Base-by-base conservation (phyloP, 2,797 vertebrate species). In the Pempheris klunzingeri region DNA sequence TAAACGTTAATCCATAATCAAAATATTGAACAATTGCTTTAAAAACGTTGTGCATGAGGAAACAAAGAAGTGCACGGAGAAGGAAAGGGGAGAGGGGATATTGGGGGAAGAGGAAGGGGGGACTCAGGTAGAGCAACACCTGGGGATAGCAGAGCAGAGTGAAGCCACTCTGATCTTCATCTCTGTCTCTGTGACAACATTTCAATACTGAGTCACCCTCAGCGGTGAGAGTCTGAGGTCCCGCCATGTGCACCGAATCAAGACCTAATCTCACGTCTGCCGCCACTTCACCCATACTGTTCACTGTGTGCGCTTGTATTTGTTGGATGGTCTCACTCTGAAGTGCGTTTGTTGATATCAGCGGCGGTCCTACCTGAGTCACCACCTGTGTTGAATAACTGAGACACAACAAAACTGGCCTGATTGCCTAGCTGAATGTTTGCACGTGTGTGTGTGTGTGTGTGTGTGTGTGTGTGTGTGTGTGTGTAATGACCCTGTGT, bases 231-330 rank as follows among this genome's bases (percentile, higher is more conserved):
- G 38, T 69, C 71, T 15, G 30, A 61, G 38, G 57, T 67, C 73
- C 70, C 18, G 30, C 74, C 53, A 47, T 50, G 78, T 53, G 71
- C 18, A 43, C 50, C 30, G 10, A 87, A 82, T 85, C 64, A 49
- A 39, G 20, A 52, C 63, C 54, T 71, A 68, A 88, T 82, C 88
- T 85, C 13, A 2, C 0, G 50, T 80, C 81, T 76, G 61, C 76
- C 50, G 20, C 58, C 66, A 14, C 72, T 39, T 36, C 63, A 32
- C 67, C 55, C 78, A 52, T 12, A 64, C 66, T 54, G 73, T 70
- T 78, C 58, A 18, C 20, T 38, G 36, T 17, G 39, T 26, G 26
- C 32, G 28, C 54, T 47, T 30, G 50, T 58, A 32, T 55, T 63
- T 62, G 55, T 41, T 32, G 54, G 62, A 59, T 14, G 49, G 39